Conservation (phyloP, 2,113 vertebrate species). For the Desmodus rotundus region DNA sequence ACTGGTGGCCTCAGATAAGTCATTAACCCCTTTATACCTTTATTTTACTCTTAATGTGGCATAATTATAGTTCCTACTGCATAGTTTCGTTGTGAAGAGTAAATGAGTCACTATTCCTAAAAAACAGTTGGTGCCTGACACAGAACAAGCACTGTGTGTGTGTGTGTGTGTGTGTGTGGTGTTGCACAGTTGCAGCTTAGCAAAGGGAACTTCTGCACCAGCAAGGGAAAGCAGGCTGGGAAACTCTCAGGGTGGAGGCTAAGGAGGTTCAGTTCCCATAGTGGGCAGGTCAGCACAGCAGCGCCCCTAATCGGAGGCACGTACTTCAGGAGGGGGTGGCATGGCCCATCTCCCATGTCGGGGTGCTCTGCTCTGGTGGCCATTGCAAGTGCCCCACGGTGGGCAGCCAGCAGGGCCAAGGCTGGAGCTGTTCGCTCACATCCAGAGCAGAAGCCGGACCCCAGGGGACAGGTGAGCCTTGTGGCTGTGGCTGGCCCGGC, state of each 20-base stretch:
- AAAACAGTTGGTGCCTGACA: neutral
- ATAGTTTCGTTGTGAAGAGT: constrained; percentile 8
- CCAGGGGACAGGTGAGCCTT: neutral
- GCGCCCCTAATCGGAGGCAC: rapidly evolving
- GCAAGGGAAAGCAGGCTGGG: neutral
- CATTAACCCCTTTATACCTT: constrained; percentile 36
- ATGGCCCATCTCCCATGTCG: rapidly evolving
- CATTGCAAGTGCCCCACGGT: neutral
- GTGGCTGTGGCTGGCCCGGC: neutral
- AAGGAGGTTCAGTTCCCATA: rapidly evolving
- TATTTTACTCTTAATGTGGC: constrained; percentile 11
- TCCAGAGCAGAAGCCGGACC: neutral
- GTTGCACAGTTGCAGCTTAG: neutral
- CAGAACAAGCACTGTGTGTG: neutral
- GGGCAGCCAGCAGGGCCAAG: neutral
- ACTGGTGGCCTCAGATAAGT: neutral
- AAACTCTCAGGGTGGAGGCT: neutral
- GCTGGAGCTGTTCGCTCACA: neutral
- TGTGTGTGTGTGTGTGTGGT: neutral
- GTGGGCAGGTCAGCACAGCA: neutral
- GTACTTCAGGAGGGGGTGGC: neutral
- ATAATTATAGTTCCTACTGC: neutral
- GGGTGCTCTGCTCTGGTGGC: neutral
- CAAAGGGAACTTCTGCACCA: neutral
- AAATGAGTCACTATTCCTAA: constrained; percentile 25